Conservation (phyloP, 2,888 invertebrate genomes). For the Leucophenga maculata region DNA sequence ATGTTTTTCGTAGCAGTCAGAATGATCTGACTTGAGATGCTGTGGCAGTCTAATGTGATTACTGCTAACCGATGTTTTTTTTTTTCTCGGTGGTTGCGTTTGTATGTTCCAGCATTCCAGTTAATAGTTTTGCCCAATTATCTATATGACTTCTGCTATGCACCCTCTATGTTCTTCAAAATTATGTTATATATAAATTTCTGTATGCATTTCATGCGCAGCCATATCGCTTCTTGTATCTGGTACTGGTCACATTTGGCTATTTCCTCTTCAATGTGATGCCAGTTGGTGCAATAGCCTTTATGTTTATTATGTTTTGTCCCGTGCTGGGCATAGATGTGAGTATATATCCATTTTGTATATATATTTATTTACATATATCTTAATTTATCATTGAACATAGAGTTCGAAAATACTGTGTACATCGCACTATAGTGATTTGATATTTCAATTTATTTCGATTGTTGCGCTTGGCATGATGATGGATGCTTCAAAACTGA, state of each 20-base stretch:
- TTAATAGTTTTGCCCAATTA: too few species aligned
- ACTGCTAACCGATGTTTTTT: too few species aligned
- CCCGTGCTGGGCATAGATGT: constrained; percentile 43
- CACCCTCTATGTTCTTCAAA: too few species aligned
- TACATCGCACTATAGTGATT: constrained; percentile 39
- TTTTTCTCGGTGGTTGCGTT: too few species aligned
- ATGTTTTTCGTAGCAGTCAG: too few species aligned
- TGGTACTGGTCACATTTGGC: constrained; percentile 30
- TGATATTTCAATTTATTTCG: constrained; percentile 38
- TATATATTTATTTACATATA: too few species aligned
- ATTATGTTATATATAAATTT: too few species aligned
- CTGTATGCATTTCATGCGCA: constrained; percentile 8
- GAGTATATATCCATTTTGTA: not conserved
- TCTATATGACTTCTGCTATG: too few species aligned
- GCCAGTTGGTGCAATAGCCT: constrained; percentile 43
- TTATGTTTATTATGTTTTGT: constrained; percentile 41
- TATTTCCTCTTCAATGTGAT: constrained; percentile 50
- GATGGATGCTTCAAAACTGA: constrained; percentile 48
- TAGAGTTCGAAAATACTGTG: constrained; percentile 35
- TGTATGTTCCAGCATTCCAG: too few species aligned
- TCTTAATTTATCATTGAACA: not conserved
- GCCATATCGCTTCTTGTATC: constrained; percentile 43
- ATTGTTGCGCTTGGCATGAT: constrained; percentile 38
- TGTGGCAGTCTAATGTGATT: too few species aligned
- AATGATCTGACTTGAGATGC: too few species aligned